Evolutionary conservation across 2,797 vertebrate genomes (phyloP).

Genomic region (Enteromius unitaeniatus): DNA sequence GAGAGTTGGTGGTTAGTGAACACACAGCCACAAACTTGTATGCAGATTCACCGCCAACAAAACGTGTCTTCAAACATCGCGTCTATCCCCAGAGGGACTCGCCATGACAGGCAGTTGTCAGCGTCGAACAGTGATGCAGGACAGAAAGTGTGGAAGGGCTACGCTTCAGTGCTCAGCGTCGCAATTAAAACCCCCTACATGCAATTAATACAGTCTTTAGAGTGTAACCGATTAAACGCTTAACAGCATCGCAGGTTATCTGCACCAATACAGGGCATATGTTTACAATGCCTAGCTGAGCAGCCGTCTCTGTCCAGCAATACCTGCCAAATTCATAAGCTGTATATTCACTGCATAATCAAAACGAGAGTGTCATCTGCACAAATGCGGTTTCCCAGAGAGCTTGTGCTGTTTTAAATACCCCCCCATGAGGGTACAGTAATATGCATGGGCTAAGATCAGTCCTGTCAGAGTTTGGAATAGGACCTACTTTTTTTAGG

Average conservation of each 20-base stretch:
- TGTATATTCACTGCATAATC: constrained; percentile 33
- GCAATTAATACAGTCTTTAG: constrained; percentile 61
- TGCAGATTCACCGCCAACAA: constrained; percentile 39
- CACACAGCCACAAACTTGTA: constrained; percentile 47
- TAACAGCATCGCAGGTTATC: constrained; percentile 51
- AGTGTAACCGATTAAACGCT: constrained; percentile 55
- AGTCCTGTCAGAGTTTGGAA: constrained; percentile 49
- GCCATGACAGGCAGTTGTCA: constrained; percentile 77
- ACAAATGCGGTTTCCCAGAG: constrained; percentile 23
- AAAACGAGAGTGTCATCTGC: constrained; percentile 19
- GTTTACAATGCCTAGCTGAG: constrained; percentile 42
- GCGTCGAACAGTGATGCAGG: constrained; percentile 66
- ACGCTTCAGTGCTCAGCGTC: constrained; percentile 63
- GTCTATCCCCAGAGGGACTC: constrained; percentile 63
- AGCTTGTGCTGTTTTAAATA: constrained; percentile 25
- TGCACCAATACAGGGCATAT: constrained; percentile 51
- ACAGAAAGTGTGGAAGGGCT: constrained; percentile 63
- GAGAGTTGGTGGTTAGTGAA: constrained; percentile 34
- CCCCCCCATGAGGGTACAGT: constrained; percentile 21
- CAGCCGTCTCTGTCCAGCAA: constrained; percentile 13
- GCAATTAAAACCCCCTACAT: constrained; percentile 62
- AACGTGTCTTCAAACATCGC: constrained; percentile 27
- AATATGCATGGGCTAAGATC: constrained; percentile 41
- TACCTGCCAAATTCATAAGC: constrained; percentile 26
- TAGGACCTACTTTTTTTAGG: constrained; percentile 40